Base-by-base conservation (phyloP, 2,113 vertebrate species). In the Elephas maximus region DNA sequence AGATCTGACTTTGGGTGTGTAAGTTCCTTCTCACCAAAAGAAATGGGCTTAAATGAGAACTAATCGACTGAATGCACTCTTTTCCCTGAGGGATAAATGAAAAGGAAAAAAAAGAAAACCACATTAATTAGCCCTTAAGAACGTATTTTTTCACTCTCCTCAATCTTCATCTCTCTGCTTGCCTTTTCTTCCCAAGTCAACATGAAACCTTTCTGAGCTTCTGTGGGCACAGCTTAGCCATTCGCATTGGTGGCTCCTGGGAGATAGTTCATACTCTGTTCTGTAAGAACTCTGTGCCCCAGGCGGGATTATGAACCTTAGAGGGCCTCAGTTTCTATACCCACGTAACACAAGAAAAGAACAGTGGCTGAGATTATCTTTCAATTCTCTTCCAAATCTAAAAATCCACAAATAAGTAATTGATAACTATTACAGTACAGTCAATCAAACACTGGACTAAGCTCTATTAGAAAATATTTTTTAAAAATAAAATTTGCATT, bases 331-430 rank as follows among this genome's bases (percentile, higher is more conserved):
- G 33, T 51, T 95, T 81, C 51, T 86, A 73, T 20, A 91, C 62
- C 26, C 41, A 48, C 51, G 63, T 44, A 44, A 65, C 33, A 73
- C 24, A 94, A 7, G 33, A 65, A 73, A 44, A 84, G 45, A 28
- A 45, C 18, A 53, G 60, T 14, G 23, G 20, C 3, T 23, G 6
- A 88, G 26, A 26, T 45, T 41, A 78, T 48, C 67, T 95, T 87
- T 85, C 71, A 87, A 67, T 92, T 95, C 28, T 88, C 84, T 88
- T 45, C 60, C 53, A 94, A 93, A 88, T 60, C 73, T 79, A 88
- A 94, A 91, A 93, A 73, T 71, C 41, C 24, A 81, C 57, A 85
- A 53, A 53, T 8, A 96, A 91, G 78, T 85, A 71, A 88, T 1
- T 71, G 12, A 33, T 53, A 83, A 65, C 78, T 90, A 95, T 73